Conservation (phyloP, 2,113 vertebrate genomes). For the Equus quagga region DNA sequence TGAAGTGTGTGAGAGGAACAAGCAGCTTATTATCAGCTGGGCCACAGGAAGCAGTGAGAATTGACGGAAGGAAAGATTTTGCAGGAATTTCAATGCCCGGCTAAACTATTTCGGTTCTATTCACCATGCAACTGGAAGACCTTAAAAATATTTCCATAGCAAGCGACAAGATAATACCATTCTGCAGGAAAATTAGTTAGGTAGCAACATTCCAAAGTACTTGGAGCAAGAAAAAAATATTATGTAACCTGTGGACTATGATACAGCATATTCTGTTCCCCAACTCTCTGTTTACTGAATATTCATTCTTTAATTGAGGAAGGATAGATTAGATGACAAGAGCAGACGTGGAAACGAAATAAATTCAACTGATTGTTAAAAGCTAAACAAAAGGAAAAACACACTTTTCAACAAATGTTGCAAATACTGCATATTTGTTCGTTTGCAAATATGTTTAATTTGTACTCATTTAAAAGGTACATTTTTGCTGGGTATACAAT, state of each 20-base stretch:
- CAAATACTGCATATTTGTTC: not conserved
- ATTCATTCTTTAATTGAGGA: not conserved
- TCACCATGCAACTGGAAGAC: not conserved
- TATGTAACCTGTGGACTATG: not conserved
- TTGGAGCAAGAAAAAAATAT: not conserved
- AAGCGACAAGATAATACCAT: not conserved
- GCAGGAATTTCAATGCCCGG: not conserved
- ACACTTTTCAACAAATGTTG: not conserved
- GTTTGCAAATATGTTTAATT: not conserved
- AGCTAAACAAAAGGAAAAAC: not conserved
- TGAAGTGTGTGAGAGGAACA: not conserved
- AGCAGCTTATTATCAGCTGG: not conserved
- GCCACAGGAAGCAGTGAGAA: not conserved
- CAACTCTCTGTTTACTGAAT: not conserved
- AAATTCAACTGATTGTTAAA: not conserved
- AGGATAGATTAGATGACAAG: not conserved
- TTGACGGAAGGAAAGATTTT: not conserved
- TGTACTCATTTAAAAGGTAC: not conserved
- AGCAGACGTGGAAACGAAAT: not conserved
- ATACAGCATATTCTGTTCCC: not conserved
- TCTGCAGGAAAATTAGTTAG: not conserved
- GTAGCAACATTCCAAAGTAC: not conserved
- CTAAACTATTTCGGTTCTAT: not conserved
- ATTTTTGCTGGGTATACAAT: not conserved
- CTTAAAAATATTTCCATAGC: not conserved